phyloP scores from a whole-genome alignment of 2,113 vertebrate genomes.

The Felis chaus region DNA sequence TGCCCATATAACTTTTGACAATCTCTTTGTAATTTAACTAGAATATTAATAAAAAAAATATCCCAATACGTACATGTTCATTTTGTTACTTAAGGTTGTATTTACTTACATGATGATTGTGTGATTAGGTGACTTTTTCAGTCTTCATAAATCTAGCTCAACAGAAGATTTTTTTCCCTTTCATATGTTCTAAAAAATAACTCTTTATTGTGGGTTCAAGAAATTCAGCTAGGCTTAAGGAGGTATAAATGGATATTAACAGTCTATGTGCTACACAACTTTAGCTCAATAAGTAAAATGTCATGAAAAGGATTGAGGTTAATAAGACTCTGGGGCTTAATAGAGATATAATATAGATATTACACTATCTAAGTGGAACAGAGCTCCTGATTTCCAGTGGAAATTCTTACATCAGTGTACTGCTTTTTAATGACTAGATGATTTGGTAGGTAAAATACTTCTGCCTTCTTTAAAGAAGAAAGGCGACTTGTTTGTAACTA shows the following conservation, averaged over 20 bases:
- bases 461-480: neutral
- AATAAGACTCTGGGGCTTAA: neutral
- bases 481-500: neutral
- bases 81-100: constrained; percentile 14
- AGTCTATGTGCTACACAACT: neutral
- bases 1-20: neutral
- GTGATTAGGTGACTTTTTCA: neutral
- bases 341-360: neutral
- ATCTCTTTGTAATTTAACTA: constrained; percentile 6
- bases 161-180: neutral
- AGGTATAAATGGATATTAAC: neutral
- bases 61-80: neutral
- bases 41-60: neutral
- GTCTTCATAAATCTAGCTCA: constrained; percentile 16
- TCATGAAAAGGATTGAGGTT: neutral
- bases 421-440: constrained; percentile 13
- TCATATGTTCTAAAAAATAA: neutral
- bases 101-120: neutral
- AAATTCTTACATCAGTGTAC: neutral
- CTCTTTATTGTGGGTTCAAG: neutral
- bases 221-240: constrained; percentile 5
- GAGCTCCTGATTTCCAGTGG: neutral
- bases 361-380: neutral
- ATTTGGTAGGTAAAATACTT: neutral
- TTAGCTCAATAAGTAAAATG: constrained; percentile 28